These are phyloP conservation scores for Calliopsis andreniformis DNA, from an alignment of 1,140 invertebrate species.

Conservation along the genomic window DNA sequence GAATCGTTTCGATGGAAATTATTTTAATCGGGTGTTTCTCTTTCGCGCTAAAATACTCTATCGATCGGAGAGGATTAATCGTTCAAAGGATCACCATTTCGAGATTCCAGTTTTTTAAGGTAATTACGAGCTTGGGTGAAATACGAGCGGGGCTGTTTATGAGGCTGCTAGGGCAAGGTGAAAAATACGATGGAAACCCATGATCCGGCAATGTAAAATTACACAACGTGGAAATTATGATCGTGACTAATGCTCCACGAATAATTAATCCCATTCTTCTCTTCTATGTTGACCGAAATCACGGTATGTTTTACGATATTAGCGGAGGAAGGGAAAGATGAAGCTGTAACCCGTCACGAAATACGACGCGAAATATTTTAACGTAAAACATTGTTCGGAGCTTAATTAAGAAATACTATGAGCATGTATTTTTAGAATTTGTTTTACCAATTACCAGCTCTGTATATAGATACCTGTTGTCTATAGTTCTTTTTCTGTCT, in stretches of 20 bases:
- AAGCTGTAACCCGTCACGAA: background rate
- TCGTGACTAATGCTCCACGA: constrained; percentile 20
- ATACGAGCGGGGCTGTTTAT: constrained; percentile 10
- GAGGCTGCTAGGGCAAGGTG: background rate
- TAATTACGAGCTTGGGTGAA: background rate
- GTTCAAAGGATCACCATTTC: background rate
- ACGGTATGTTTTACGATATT: constrained; percentile 17
- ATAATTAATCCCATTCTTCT: constrained; percentile 43
- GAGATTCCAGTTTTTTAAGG: constrained; percentile 1
- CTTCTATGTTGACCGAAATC: background rate
- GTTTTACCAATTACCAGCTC: no score
- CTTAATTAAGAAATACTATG: no score
- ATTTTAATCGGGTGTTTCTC: background rate
- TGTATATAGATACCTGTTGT: no score
- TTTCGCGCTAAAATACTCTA: background rate
- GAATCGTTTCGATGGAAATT: background rate
- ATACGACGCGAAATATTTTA: background rate
- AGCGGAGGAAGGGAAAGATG: background rate
- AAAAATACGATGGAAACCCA: constrained; percentile 13
- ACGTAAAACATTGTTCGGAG: background rate
- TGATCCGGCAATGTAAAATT: constrained; percentile 14
- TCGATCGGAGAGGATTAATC: background rate
- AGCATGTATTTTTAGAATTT: no score
- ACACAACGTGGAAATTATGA: constrained; percentile 28
- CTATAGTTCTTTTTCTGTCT: no score